A percentile compares a stretch with the other conserved stretches of the same genome.
Evolutionary conservation across 2,797 vertebrate genomes (phyloP).

Genomic region (Pangasius mekongensis): DNA sequence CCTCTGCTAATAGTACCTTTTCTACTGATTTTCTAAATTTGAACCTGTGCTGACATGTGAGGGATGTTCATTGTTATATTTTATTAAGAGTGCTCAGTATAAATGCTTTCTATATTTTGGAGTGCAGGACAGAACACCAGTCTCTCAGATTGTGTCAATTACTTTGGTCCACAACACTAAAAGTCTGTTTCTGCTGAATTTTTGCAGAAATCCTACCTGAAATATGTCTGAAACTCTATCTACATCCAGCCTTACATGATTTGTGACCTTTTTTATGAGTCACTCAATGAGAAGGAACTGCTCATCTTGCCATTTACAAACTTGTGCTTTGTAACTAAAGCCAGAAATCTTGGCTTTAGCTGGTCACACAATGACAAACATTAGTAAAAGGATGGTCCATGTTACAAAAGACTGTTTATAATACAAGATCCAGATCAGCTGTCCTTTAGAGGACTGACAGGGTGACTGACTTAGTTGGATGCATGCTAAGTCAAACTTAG

Average conservation of each 20-base stretch:
- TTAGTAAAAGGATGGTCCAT: not conserved
- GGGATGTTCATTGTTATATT: not conserved
- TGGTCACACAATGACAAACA: not conserved
- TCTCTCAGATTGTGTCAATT: not conserved
- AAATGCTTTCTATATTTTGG: not conserved
- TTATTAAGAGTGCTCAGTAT: not conserved
- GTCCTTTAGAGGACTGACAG: not conserved
- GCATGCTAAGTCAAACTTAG: not conserved
- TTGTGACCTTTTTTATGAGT: constrained; percentile 13
- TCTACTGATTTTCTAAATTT: not conserved
- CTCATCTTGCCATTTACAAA: not conserved
- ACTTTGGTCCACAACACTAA: not conserved
- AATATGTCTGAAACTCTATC: not conserved
- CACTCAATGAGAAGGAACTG: not conserved
- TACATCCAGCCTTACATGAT: not conserved
- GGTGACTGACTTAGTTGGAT: not conserved
- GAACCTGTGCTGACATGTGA: constrained; percentile 4
- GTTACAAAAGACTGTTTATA: not conserved
- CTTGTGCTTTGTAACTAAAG: not conserved
- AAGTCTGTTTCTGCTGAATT: not conserved
- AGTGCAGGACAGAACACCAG: not conserved
- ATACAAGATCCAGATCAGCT: not conserved
- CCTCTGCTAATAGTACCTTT: not conserved
- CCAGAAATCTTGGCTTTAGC: not conserved
- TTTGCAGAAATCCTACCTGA: not conserved